Conservation (phyloP, 2,888 invertebrate species). For the Eupeodes latifasciatus region DNA sequence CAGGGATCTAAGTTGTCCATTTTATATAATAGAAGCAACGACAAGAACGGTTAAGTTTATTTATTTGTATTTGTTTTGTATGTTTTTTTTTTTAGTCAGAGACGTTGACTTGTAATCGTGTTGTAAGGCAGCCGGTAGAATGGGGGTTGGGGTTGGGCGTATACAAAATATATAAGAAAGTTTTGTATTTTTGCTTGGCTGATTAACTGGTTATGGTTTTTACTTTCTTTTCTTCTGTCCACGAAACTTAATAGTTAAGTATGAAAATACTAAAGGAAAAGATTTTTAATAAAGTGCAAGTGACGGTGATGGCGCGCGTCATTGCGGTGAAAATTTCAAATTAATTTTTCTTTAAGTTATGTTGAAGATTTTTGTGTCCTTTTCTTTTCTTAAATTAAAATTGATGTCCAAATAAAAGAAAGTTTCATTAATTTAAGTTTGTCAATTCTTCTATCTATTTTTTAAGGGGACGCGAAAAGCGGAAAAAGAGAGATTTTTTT, state of each 20-base stretch:
- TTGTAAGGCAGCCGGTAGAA: no score
- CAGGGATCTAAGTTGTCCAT: slow-evolving; percentile 35
- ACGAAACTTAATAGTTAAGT: not conserved
- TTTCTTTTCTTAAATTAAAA: no score
- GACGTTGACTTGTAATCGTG: not conserved
- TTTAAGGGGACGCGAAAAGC: no score
- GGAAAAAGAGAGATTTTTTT: no score
- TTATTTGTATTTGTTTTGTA: not conserved
- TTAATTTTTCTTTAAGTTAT: not conserved
- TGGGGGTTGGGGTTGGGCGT: not conserved
- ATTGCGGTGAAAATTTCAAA: not conserved
- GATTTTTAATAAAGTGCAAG: not conserved
- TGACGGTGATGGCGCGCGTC: not conserved
- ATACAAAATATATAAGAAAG: not conserved
- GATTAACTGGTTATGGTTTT: not conserved
- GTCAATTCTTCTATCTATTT: no score
- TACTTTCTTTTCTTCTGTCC: not conserved
- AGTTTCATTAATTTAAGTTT: no score
- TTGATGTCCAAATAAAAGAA: no score
- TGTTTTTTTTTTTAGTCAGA: not conserved
- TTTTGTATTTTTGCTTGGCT: not conserved
- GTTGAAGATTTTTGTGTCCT: not conserved
- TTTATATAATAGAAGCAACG: slow-evolving; percentile 21
- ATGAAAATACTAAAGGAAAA: not conserved
- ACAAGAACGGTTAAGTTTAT: not conserved